Evolutionary conservation across 2,113 vertebrate genomes (phyloP), one percentile per base, ranked within the genome.

Genomic region (Pavo muticus): DNA sequence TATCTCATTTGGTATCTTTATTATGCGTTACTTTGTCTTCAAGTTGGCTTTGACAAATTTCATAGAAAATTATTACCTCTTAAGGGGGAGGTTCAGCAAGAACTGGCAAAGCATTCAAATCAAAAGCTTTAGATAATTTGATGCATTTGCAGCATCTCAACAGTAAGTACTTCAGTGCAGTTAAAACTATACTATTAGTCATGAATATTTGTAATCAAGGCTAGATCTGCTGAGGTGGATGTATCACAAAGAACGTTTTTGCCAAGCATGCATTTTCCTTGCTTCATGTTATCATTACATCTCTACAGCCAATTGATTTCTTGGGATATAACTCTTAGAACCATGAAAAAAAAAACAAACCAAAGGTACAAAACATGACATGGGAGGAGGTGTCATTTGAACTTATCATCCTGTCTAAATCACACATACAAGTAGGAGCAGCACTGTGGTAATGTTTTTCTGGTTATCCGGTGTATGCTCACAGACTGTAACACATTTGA

Each of bases 211-310:
- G 67, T 80, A 94, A 95, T 97, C 96, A 91, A 69, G 24, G 44
- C 54, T 0, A 5, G 78, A 97, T 97, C 97, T 97, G 96, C 96
- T 97, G 96, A 97, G 80, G 63, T 57, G 25, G 24, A 45, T 48
- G 29, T 77, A 80, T 87, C 81, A 68, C 74, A 83, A 88, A 75
- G 82, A 69, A 25, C 47, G 42, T 80, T 90, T 95, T 96, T 69
- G 80, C 86, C 64, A 76, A 72, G 50, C 21, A 16, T 11, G 65
- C 30, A 45, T 85, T 81, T 80, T 93, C 20, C 56, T 88, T 93
- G 65, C 17, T 61, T 90, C 24, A 25, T 42, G 13, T 83, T 93
- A 88, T 67, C 56, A 45, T 83, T 90, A 30, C 48, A 86, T 96
- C 84, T 89, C 56, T 71, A 84, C 42, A 80, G 52, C 59, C 72